These are phyloP conservation scores for Euproctis similis DNA, from an alignment of 2,888 invertebrate species.

Conservation along the genomic window DNA sequence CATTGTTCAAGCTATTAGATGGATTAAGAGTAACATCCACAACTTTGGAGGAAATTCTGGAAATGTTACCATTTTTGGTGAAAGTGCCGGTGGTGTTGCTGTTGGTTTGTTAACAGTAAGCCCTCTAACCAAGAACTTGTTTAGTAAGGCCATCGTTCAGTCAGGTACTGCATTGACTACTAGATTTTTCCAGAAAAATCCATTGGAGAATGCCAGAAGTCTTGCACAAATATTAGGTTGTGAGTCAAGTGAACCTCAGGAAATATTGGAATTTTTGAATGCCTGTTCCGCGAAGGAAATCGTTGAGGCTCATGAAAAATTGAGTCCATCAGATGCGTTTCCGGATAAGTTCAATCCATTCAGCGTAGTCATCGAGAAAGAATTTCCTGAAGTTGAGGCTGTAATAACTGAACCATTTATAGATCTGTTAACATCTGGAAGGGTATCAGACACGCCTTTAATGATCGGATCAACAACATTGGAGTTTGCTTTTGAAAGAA, in stretches of 20 bases:
- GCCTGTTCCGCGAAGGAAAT: conserved; percentile 52
- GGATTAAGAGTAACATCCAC: conserved; percentile 60
- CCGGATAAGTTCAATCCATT: conserved; percentile 26
- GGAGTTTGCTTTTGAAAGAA: conserved; percentile 37
- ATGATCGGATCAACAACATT: conserved; percentile 54
- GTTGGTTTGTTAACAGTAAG: conserved; percentile 51
- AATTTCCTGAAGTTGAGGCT: conserved; percentile 53
- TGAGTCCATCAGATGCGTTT: conserved; percentile 19
- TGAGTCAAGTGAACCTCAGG: conserved; percentile 45
- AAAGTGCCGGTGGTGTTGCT: conserved; percentile 49
- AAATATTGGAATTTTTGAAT: conserved; percentile 51
- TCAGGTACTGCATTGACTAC: conserved; percentile 45
- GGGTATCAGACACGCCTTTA: conserved; percentile 48
- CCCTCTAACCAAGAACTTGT: conserved; percentile 46
- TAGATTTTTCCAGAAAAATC: conserved; percentile 42
- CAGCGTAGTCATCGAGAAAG: conserved; percentile 50
- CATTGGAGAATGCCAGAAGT: conserved; percentile 44
- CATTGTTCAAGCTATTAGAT: conserved; percentile 50
- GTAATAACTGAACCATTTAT: conserved; percentile 49
- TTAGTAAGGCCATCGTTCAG: conserved; percentile 56
- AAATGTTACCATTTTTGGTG: conserved; percentile 59
- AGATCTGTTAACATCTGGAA: conserved; percentile 51
- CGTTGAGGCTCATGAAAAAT: conserved; percentile 38
- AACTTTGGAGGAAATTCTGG: conserved; percentile 61
- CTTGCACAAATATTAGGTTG: conserved; percentile 48